Evolutionary conservation across 1,140 invertebrate genomes (phyloP), one percentile per base, ranked within the genome.

Genomic region (Trichonephila clavata): DNA sequence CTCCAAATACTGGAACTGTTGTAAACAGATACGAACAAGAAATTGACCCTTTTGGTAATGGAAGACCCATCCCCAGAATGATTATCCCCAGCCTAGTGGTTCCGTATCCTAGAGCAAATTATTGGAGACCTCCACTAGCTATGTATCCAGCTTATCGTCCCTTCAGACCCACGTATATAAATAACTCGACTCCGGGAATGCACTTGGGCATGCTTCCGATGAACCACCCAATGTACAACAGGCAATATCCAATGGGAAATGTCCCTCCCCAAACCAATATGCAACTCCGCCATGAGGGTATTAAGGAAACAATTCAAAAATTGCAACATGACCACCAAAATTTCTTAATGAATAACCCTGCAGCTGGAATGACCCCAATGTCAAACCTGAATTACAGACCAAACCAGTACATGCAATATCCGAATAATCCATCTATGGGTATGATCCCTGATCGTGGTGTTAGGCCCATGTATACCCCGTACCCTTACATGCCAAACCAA

Each of bases 251-350:
- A 32, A 21, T 14, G 24, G 21, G 14, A 39, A 14, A 63, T 27
- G 5, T 27, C 3, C 71, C 6, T 39, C 50, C 13, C 13, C 24
- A 24, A 20, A 4, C 21, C 16, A 24, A 59, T 21, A 18, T 60
- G 24, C 90, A 83, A 32, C 10, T 50, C 13, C 18, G 14, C 84
- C 88, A 59, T 10, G 50, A 24, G 3, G 39, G n/a, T 24, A 77
- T 92, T 43, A 21, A 65, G 50, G n/a, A 84, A 43, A 63, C 60
- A 1, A 83, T 92, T 43, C 80, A 83, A 43, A 92, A 84, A 24
- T 32, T 84, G 13, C 77, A 88, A n/a, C 21, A 21, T 18, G 27
- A 92, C 8, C 24, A 84, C 8, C 59, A 63, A 63, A 50, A 92
- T 61, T 80, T 60, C 43, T 8, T 84, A 5, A 3, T 83, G 20